Percentiles rank a stretch among this genome's conserved stretches.
Conservation (phyloP, 2,113 vertebrate genomes). For the Rhinichthys klamathensis region DNA sequence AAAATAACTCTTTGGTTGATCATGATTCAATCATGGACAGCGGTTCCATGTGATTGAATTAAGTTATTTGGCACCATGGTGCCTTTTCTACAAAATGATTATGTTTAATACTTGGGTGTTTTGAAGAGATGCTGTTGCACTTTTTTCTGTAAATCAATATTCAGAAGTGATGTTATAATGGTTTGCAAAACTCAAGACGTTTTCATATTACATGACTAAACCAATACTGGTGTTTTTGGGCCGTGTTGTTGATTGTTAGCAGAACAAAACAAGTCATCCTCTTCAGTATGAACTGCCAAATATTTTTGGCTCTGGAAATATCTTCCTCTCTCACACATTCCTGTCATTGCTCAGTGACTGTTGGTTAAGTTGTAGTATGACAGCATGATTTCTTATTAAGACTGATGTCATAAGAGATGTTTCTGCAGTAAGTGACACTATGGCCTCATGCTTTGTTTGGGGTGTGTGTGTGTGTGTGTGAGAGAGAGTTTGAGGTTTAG, state of each 20-base stretch:
- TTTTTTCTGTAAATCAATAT: neutral
- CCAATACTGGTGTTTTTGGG: neutral
- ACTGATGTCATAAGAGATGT: neutral
- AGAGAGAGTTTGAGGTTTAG: neutral
- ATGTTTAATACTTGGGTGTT: neutral
- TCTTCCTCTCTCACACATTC: slow-evolving; percentile 43
- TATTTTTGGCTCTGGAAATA: slow-evolving; percentile 53
- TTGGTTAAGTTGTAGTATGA: slow-evolving; percentile 23
- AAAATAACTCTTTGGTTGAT: no score
- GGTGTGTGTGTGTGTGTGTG: neutral
- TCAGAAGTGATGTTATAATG: neutral
- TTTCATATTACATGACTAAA: neutral
- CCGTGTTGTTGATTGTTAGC: neutral
- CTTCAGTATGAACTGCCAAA: slow-evolving; percentile 54
- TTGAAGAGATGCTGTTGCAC: neutral
- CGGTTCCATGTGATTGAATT: no score
- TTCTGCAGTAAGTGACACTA: neutral
- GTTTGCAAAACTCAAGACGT: neutral
- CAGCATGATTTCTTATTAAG: slow-evolving; percentile 36
- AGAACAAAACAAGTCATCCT: slow-evolving; percentile 52
- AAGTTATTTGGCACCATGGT: no score
- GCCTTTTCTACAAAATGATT: neutral
- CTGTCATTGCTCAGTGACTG: slow-evolving; percentile 53
- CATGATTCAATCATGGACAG: no score
- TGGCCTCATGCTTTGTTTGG: neutral